Evolutionary conservation across 2,797 vertebrate species (phyloP).

Genomic region (Podargus strigoides): DNA sequence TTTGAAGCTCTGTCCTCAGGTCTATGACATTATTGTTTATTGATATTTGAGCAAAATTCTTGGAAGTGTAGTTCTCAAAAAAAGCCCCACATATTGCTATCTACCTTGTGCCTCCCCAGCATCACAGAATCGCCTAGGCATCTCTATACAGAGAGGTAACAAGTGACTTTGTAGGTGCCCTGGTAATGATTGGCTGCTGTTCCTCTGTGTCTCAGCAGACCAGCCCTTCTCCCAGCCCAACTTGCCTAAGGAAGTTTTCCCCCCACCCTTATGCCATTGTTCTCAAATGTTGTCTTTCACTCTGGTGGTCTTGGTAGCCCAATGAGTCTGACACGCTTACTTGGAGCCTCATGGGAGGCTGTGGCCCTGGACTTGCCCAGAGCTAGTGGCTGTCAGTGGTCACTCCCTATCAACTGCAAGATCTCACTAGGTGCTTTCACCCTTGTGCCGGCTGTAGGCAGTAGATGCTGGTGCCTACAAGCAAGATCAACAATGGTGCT

Average conservation of each 20-base stretch:
- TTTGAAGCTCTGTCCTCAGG: not conserved
- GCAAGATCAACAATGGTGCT: not conserved
- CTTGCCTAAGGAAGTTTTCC: not conserved
- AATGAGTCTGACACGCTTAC: not conserved
- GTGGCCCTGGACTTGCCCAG: not conserved
- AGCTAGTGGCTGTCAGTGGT: not conserved
- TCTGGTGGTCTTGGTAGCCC: not conserved
- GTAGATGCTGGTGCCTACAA: not conserved
- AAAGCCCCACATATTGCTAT: accelerated
- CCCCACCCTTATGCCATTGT: not conserved
- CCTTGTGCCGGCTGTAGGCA: not conserved
- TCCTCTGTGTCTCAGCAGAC: not conserved
- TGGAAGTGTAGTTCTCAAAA: not conserved
- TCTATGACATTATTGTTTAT: not conserved
- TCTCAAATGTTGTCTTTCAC: not conserved
- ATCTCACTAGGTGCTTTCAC: not conserved
- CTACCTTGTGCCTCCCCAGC: accelerated
- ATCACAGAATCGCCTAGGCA: too few relatives aligned
- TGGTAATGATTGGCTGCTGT: not conserved
- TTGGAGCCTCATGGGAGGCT: not conserved
- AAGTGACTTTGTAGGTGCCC: not conserved
- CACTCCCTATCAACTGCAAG: not conserved
- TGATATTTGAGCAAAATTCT: not conserved
- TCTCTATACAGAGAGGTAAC: not conserved
- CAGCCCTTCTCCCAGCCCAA: not conserved